phyloP scores from a whole-genome alignment of 2,888 invertebrate species.

The Aethes cnicana region DNA sequence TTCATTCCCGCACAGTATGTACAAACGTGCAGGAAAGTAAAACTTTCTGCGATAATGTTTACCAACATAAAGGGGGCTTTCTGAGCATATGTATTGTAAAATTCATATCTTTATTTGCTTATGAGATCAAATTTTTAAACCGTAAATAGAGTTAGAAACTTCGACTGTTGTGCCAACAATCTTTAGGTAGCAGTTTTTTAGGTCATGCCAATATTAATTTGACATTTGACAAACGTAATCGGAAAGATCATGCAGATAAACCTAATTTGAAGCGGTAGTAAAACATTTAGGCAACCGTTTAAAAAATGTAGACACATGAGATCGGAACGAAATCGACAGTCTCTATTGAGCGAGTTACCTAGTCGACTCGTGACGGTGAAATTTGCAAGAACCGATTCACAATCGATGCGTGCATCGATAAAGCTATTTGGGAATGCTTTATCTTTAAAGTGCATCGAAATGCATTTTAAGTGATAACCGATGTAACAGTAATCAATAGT shows the following conservation, averaged over 20 bases:
- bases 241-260: neutral
- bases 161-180: no score
- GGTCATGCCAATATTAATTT: no score
- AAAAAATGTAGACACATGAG: neutral
- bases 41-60: no score
- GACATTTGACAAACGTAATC: neutral
- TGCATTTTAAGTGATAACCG: neutral
- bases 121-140: no score
- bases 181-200: no score
- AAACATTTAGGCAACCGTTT: neutral
- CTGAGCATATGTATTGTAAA: no score
- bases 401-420: slow-evolving; percentile 12
- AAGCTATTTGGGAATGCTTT: neutral
- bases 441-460: slow-evolving; percentile 1
- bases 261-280: neutral
- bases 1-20: no score
- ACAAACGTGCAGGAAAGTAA: no score
- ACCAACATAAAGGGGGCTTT: no score
- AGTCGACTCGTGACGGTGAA: slow-evolving; percentile 45
- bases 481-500: neutral
- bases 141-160: no score
- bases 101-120: no score
- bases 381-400: slow-evolving; percentile 37
- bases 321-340: slow-evolving; percentile 38
- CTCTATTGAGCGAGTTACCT: slow-evolving; percentile 36